Base-by-base conservation (phyloP, 2,113 vertebrate genomes). In the Damaliscus lunatus region DNA sequence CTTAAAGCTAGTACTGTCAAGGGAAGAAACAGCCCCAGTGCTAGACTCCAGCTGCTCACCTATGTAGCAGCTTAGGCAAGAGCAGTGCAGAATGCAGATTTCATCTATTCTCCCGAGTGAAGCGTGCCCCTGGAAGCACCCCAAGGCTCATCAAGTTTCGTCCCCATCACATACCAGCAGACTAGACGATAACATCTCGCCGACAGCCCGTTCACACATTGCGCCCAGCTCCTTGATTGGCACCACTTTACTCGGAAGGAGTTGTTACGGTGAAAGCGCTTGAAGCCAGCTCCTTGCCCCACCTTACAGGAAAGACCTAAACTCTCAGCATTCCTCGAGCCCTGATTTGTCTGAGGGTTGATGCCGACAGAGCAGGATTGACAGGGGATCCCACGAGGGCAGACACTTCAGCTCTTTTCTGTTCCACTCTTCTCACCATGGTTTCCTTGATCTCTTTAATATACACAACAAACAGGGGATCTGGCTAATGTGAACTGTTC, bases 341-440 rank as follows among this genome's bases (percentile, higher is more conserved):
- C 77, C 3, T 1, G 27, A 1, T 25, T 10, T 10, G 43, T 36
- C 48, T 84, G 13, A 25, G 3, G 3, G 43, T 14, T 23, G 53
- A 96, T 4, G 13, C 16, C 4, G 0, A 12, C 7, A 13, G 33
- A 4, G 7, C 6, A 4, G 15, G 19, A 5, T 3, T 0, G 13
- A 21, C 62, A 36, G 3, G 31, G 17, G 3, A 4, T 36, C 7
- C 31, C 11, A 8, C 4, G 16, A 31, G 5, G 7, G 25, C 5
- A 46, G 16, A 17, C 14, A 1, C 43, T 27, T 14, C 48, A 4
- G 19, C 29, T 27, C 60, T 10, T 23, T 36, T 3, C 17, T 31
- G 9, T 6, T 80, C 7, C 0, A 29, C 2, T 50, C 53, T 48
- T 21, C 62, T 27, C n/a, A 12, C 59, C 0, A 0, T 7, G 2